A percentile compares a stretch with the other conserved stretches of the same genome.
These are phyloP conservation scores for Phyllopteryx taeniolatus DNA, from an alignment of 2,113 vertebrate species.

Conservation along the genomic window DNA sequence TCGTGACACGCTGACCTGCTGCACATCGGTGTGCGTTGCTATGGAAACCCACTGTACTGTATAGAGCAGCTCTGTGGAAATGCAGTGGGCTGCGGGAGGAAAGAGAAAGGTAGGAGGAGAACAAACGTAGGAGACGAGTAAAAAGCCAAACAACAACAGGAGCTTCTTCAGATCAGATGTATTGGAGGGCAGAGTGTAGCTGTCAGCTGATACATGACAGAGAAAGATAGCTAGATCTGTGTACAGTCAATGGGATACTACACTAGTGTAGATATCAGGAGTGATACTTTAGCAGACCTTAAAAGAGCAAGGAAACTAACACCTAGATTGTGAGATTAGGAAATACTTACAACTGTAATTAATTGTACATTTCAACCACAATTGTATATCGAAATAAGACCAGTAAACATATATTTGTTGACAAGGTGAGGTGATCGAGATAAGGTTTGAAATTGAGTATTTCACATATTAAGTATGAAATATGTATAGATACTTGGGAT, in stretches of 20 bases:
- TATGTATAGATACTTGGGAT: not conserved
- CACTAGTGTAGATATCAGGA: not conserved
- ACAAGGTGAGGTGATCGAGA: not conserved
- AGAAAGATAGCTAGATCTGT: slow-evolving; percentile 20
- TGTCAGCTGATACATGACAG: slow-evolving; percentile 1
- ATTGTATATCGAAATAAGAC: not conserved
- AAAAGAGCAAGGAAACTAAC: not conserved
- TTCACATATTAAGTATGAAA: not conserved
- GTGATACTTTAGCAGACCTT: not conserved
- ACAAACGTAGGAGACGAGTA: slow-evolving; percentile 34
- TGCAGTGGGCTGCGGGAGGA: slow-evolving; percentile 45
- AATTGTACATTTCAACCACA: not conserved
- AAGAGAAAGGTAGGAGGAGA: slow-evolving; percentile 42
- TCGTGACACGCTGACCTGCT: slow-evolving; percentile 73
- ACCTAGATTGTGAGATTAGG: not conserved
- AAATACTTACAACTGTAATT: not conserved
- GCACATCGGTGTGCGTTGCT: slow-evolving; percentile 72
- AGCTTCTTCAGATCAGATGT: slow-evolving; percentile 41
- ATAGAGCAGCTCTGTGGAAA: slow-evolving; percentile 40
- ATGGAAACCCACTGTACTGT: slow-evolving; percentile 72
- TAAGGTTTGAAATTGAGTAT: not conserved
- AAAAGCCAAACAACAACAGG: slow-evolving; percentile 28
- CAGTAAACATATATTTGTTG: not conserved
- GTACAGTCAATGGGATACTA: slow-evolving; percentile 1
- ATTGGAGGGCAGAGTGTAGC: slow-evolving; percentile 26